Evolutionary conservation across 2,113 vertebrate species (phyloP).

Genomic region (Chloropsis cyanopogon): DNA sequence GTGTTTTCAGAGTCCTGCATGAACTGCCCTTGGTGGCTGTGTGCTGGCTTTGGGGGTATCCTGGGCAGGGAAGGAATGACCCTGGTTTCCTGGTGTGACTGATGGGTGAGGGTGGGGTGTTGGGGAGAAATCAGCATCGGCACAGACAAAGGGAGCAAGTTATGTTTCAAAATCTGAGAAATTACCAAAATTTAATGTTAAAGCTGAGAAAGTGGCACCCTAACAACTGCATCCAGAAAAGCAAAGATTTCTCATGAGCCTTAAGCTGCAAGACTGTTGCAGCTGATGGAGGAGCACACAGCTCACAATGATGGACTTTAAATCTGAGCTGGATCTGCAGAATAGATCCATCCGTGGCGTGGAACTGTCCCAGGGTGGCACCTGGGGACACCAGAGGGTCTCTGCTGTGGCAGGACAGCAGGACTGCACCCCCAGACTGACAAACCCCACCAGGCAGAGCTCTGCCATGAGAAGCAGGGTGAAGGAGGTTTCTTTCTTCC

Average conservation of each 20-base stretch:
- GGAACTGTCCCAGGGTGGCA: not conserved
- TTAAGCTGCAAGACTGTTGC: not conserved
- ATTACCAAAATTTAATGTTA: not conserved
- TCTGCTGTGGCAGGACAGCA: not conserved
- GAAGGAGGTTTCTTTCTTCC: not conserved
- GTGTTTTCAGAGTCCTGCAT: fast-evolving
- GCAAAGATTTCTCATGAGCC: not conserved
- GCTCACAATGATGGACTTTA: not conserved
- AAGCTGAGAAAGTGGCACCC: not conserved
- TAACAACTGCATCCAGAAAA: not conserved
- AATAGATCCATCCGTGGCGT: not conserved
- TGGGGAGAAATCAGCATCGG: fast-evolving
- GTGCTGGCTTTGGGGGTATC: not conserved
- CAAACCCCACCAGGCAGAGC: not conserved
- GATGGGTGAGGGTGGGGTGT: not conserved
- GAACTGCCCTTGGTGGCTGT: too few relatives aligned
- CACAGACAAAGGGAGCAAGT: not conserved
- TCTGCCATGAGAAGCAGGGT: not conserved
- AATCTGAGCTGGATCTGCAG: not conserved
- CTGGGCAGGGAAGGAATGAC: not conserved
- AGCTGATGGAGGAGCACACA: not conserved
- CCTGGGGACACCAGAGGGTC: fast-evolving
- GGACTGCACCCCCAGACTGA: not conserved
- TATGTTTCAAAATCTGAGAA: not conserved
- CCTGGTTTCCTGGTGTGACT: not conserved